phyloP scores from a whole-genome alignment of 1,140 invertebrate species.

The Eufriesea mexicana region DNA sequence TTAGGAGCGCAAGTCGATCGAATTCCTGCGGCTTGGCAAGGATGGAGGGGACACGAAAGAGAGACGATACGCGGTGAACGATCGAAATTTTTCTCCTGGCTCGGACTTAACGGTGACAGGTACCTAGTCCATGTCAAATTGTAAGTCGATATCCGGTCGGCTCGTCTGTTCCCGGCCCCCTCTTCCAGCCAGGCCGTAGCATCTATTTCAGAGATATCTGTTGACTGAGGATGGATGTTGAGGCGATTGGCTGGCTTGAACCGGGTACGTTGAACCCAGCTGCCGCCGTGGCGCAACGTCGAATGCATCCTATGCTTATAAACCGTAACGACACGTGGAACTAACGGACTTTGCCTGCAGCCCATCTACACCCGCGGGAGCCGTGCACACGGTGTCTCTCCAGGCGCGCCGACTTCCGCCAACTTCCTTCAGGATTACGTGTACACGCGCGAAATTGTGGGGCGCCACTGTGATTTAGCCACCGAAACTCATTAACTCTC shows the following conservation, averaged over 20 bases:
- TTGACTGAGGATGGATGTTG: constrained; percentile 68
- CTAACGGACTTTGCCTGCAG: constrained; percentile 72
- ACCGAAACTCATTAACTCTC: constrained; percentile 41
- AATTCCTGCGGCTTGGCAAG: constrained; percentile 54
- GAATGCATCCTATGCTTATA: constrained; percentile 78
- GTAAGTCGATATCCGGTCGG: constrained; percentile 71
- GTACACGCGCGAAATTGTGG: constrained; percentile 44
- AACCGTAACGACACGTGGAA: constrained; percentile 80
- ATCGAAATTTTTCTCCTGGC: constrained; percentile 69
- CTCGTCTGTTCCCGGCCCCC: background rate
- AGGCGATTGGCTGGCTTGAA: constrained; percentile 61
- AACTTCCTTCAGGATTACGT: constrained; percentile 40
- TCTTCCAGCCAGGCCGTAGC: background rate
- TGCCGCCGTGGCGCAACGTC: constrained; percentile 63
- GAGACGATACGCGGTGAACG: constrained; percentile 50
- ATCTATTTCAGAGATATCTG: constrained; percentile 67
- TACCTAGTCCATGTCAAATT: constrained; percentile 71
- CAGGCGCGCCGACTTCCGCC: constrained; percentile 21
- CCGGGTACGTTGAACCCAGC: constrained; percentile 73
- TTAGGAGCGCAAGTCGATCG: constrained; percentile 53
- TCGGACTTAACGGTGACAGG: constrained; percentile 67
- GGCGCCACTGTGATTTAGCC: constrained; percentile 10
- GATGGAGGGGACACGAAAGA: background rate
- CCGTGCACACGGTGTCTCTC: background rate
- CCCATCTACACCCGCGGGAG: constrained; percentile 59